Conservation (phyloP, 1,140 invertebrate genomes). For the Trichonephila clavipes region DNA sequence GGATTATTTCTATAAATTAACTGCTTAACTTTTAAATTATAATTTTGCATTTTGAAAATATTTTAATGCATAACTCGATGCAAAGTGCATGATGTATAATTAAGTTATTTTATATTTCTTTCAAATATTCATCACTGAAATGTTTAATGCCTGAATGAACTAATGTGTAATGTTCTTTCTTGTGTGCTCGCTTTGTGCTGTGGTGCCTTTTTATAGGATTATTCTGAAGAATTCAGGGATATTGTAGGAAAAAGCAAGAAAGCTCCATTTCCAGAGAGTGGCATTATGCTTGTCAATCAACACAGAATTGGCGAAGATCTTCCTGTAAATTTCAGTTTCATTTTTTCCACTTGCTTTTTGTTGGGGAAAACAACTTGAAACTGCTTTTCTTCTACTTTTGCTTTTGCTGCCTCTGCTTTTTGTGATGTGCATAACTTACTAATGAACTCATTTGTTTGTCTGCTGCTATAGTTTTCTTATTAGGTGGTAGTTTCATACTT, state of each 20-base stretch:
- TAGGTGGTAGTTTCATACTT: slow-evolving; percentile 42
- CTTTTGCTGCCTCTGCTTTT: slow-evolving; percentile 15
- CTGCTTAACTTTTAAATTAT: no score
- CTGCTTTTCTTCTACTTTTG: slow-evolving; percentile 44
- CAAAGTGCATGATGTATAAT: no score
- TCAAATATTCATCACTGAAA: background rate
- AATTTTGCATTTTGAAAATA: no score
- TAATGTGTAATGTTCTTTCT: slow-evolving; percentile 69
- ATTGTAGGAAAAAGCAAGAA: slow-evolving; percentile 93
- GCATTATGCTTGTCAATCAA: slow-evolving; percentile 98
- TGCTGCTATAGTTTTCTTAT: background rate
- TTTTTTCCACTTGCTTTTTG: background rate
- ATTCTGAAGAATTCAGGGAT: slow-evolving; percentile 97
- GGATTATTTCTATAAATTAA: no score
- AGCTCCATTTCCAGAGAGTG: slow-evolving; percentile 90
- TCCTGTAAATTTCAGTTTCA: slow-evolving; percentile 86
- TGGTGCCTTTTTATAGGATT: slow-evolving; percentile 86
- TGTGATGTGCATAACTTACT: background rate
- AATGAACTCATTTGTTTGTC: background rate
- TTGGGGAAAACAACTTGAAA: background rate
- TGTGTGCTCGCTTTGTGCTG: slow-evolving; percentile 63
- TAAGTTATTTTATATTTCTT: no score
- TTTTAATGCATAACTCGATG: no score
- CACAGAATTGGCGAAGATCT: slow-evolving; percentile 95
- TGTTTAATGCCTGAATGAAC: background rate